Conservation (phyloP, 2,113 vertebrate species). For the Halcyon malimbica region DNA sequence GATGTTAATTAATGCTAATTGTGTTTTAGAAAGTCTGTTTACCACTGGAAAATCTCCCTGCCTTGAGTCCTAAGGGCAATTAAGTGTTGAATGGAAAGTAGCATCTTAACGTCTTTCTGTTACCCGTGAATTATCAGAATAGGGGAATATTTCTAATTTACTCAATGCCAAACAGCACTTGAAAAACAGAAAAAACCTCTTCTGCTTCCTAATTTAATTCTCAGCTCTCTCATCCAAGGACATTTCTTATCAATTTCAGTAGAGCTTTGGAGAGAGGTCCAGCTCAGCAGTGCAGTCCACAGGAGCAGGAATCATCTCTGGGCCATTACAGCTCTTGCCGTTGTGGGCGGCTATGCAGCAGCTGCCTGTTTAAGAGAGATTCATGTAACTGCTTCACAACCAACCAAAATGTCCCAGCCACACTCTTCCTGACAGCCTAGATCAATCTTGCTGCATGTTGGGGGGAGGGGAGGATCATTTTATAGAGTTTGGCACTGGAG, state of each 20-base stretch:
- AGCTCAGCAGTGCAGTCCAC: neutral
- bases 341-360: neutral
- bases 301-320: neutral
- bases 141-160: neutral
- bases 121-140: neutral
- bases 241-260: neutral
- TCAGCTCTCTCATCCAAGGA: neutral
- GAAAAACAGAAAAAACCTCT: neutral
- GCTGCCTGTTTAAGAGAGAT: neutral
- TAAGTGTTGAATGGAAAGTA: neutral
- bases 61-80: neutral
- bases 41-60: slow-evolving; percentile 4
- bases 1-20: slow-evolving; percentile 58
- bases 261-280: neutral
- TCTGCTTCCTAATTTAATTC: neutral
- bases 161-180: neutral
- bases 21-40: slow-evolving; percentile 41
- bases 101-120: neutral
- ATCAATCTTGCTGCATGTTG: neutral
- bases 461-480: neutral
- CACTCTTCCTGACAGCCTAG: neutral
- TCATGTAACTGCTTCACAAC: neutral
- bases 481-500: neutral
- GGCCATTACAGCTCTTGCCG: neutral
- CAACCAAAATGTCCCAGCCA: neutral